phyloP scores from a whole-genome alignment of 1,140 invertebrate genomes.

The Drosophila parabipectinata region DNA sequence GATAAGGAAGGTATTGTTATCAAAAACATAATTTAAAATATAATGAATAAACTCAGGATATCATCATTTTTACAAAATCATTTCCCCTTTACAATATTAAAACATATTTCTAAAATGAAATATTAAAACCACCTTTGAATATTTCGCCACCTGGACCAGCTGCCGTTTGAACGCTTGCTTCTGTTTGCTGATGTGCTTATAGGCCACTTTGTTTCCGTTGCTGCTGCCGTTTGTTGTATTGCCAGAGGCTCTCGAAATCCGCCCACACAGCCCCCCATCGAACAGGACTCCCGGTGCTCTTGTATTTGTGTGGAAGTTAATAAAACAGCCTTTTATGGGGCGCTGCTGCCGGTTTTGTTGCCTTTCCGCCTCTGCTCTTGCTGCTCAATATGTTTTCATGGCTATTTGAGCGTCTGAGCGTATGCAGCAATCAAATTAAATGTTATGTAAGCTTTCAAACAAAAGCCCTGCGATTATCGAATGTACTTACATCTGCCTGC shows the following conservation, averaged over 20 bases:
- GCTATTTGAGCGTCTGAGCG: constrained; percentile 72
- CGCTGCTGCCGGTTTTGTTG: constrained; percentile 4
- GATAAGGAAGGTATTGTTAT: neutral
- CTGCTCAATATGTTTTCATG: constrained; percentile 80
- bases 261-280: constrained; percentile 5
- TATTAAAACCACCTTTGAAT: neutral
- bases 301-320: constrained; percentile 74
- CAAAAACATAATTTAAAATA: too few species aligned
- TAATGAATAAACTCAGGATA: too few species aligned
- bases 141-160: constrained; percentile 18
- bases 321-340: constrained; percentile 76
- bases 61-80: too few species aligned
- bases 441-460: constrained; percentile 77
- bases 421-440: constrained; percentile 80
- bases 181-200: constrained; percentile 67
- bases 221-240: constrained; percentile 37
- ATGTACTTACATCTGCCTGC: constrained; percentile 34
- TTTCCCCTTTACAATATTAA: too few species aligned
- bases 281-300: neutral
- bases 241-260: constrained; percentile 29
- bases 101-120: too few species aligned
- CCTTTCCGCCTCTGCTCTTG: constrained; percentile 25
- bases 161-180: constrained; percentile 34
- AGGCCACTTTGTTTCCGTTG: constrained; percentile 68
- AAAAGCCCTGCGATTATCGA: constrained; percentile 46